Base-by-base conservation (phyloP, 1,140 invertebrate genomes). In the Philopotamus ludificatus region DNA sequence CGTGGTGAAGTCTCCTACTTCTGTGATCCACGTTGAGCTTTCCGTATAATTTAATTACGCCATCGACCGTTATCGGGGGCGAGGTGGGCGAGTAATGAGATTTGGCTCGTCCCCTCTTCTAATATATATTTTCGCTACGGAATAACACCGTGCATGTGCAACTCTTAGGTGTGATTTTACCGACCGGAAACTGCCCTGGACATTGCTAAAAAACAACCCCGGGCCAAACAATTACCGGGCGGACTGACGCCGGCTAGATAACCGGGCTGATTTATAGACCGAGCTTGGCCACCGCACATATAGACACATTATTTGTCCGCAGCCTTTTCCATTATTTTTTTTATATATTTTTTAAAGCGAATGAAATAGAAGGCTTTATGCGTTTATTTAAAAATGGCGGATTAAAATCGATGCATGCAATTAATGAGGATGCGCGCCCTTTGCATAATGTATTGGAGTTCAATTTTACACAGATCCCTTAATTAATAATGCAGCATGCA, bases 211-310 rank as follows among this genome's bases (percentile, higher is more conserved):
- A 60, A 57, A 57, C 42, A 22, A 28, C 58, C 42, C 58, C 42
- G 44, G 58, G 41, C 58, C 58, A 60, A 60, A 60, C 58, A 60
- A 60, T 60, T 60, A 60, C 58, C 58, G 42, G 58, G 23, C 58
- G 21, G 45, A 60, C 28, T 60, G 58, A 60, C 58, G 58, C 42
- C 28, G 28, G 28, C 58, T 21, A 60, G 58, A 60, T 60, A 60
- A 28, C 34, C 42, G 22, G 12, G 22, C 42, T 60, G 58, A 60
- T 60, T 60, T 60, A 60, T 26, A 20, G 58, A 23, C 41, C 28
- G 12, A 25, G 18, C 28, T 42, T 12, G 12, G 28, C 45, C 10
- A 34, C 44, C 22, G 26, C 21, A 57, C 28, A n/a, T 54, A 8
- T 22, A 8, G 16, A 53, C 51, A 21, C 28, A 7, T 7, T 12